Percentiles rank a stretch among this genome's conserved stretches.
Conservation (phyloP, 2,797 vertebrate genomes). For the Alosa sapidissima region DNA sequence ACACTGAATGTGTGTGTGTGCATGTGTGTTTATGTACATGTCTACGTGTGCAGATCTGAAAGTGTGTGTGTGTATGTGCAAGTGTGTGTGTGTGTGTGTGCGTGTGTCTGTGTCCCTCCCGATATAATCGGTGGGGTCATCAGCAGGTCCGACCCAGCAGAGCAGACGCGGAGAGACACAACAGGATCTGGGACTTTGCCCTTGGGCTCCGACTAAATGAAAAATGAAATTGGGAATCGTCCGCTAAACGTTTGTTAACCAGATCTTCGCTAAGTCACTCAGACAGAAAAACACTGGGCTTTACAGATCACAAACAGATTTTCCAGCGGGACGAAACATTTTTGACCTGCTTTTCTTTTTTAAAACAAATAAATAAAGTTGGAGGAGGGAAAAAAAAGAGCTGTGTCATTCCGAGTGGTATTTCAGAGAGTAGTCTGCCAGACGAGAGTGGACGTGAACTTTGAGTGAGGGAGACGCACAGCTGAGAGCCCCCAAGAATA, state of each 20-base stretch:
- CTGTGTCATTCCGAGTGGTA: neutral
- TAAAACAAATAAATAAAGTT: neutral
- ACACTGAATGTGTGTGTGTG: neutral
- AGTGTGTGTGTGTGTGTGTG: slow-evolving; percentile 12
- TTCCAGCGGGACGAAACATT: slow-evolving; percentile 60
- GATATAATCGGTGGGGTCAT: slow-evolving; percentile 65
- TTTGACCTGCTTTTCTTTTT: slow-evolving; percentile 55
- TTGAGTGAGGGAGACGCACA: neutral
- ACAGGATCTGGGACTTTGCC: slow-evolving; percentile 68
- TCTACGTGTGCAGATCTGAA: neutral
- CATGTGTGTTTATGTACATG: neutral
- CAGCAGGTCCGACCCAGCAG: slow-evolving; percentile 66
- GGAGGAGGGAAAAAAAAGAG: neutral
- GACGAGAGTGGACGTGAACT: slow-evolving; percentile 9
- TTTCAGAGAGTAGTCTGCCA: neutral
- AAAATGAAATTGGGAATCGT: slow-evolving; percentile 68
- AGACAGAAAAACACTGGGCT: slow-evolving; percentile 63
- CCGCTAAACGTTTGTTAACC: slow-evolving; percentile 73
- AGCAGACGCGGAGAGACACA: slow-evolving; percentile 52
- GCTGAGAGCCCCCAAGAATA: neutral
- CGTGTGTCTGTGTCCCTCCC: slow-evolving; percentile 33
- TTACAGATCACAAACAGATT: slow-evolving; percentile 64
- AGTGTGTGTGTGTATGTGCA: neutral
- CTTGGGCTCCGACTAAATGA: slow-evolving; percentile 73
- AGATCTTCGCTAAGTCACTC: slow-evolving; percentile 66